A percentile compares a stretch with the other conserved stretches of the same genome.
These are phyloP conservation scores for Pinctada fucata DNA, from an alignment of 2,888 invertebrate genomes.

Conservation along the genomic window DNA sequence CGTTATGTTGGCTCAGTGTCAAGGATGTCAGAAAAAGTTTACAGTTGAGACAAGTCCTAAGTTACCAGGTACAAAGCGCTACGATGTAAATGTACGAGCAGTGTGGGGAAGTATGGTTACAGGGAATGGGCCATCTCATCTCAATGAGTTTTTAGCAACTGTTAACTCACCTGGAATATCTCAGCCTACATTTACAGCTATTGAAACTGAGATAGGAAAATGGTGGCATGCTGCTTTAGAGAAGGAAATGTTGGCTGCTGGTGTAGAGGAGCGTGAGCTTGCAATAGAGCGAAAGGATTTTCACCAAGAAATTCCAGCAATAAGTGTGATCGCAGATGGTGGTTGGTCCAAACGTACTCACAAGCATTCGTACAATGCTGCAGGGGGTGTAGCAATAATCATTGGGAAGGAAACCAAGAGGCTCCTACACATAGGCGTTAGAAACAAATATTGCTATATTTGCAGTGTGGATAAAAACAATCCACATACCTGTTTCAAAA, in stretches of 20 bases:
- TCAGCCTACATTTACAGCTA: slow-evolving; percentile 7
- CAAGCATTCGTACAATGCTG: slow-evolving; percentile 37
- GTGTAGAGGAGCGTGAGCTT: slow-evolving; percentile 2
- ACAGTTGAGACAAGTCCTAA: slow-evolving; percentile 17
- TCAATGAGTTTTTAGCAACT: slow-evolving; percentile 24
- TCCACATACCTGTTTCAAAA: slow-evolving; percentile 29
- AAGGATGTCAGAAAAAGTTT: slow-evolving; percentile 4
- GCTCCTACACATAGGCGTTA: slow-evolving; percentile 36
- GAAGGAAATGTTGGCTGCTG: slow-evolving; percentile 7
- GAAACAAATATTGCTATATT: slow-evolving; percentile 36
- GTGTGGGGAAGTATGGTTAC: slow-evolving; percentile 10
- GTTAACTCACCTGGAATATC: slow-evolving; percentile 18
- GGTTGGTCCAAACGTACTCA: slow-evolving; percentile 38
- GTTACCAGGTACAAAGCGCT: no score
- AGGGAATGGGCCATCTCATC: background rate
- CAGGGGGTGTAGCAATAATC: slow-evolving; percentile 35
- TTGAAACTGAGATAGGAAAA: slow-evolving; percentile 12
- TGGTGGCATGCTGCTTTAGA: slow-evolving; percentile 8
- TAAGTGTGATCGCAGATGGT: slow-evolving; percentile 37
- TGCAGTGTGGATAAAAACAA: slow-evolving; percentile 11
- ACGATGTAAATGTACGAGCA: background rate
- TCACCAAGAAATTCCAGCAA: slow-evolving; percentile 20
- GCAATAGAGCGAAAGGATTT: slow-evolving; percentile 3
- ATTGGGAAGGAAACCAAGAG: slow-evolving; percentile 33
- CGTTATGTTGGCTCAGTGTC: slow-evolving; percentile 17